Evolutionary conservation across 2,888 invertebrate genomes (phyloP), one percentile per base, ranked within the genome.

Genomic region (Tillus elongatus): DNA sequence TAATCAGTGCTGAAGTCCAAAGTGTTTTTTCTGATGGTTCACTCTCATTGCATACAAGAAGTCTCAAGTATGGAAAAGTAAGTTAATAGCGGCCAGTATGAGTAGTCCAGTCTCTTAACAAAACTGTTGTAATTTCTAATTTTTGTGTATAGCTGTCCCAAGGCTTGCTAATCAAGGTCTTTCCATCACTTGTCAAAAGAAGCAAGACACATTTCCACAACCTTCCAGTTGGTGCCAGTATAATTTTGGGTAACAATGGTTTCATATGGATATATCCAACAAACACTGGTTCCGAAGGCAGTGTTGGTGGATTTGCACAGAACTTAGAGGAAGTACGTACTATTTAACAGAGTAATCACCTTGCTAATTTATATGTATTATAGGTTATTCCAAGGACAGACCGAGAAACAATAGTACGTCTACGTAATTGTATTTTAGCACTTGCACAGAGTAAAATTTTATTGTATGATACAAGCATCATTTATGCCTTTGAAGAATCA

Each of bases 1-100:
- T 98, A 1, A 90, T 98, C 42, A 93, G 93, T 67, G 97, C 96
- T 3, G 96, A 98, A 71, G 96, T 98, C 1, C 95, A 97, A 60
- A 89, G 82, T 60, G 77, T 93, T 3, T 89, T 81, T 60, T 76
- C 81, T 35, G 97, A 98, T 68, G 95, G 97, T 1, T 80, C 89
- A 1, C 67, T 98, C 11, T 89, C 92, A 0, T 66, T 98, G 9
- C 96, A 98, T 58, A 96, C 97, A 0, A 78, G 98, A 59, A 95
- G 91, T 66, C 74, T 95, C 39, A 93, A 92, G 60, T 98, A 97
- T 72, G 97, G 97, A 39, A 98, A 97, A 73, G 82, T 89, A 63
- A 45, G 39, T 34, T 19, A 10, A 11, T 11, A 13, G 19, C 24
- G n/a, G n/a, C n/a, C n/a, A n/a, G n/a, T n/a, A n/a, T n/a, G n/a